Evolutionary conservation across 2,888 invertebrate species (phyloP), one percentile per base, ranked within the genome.

Genomic region (Microctonus hyperodae): DNA sequence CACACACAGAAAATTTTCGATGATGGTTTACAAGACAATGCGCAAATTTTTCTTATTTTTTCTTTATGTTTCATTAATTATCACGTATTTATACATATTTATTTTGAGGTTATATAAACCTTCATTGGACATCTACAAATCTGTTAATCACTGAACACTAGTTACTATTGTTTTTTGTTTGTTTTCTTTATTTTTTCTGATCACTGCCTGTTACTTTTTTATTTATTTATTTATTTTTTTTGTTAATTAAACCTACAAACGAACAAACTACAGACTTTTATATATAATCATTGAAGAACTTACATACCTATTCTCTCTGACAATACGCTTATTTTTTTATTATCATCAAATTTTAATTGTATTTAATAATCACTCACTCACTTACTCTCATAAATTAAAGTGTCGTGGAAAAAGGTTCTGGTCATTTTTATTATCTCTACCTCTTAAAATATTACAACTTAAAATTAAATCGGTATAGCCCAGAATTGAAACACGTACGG

Each of bases 391-490:
- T 65, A 35, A 77, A 80, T 79, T 77, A 79, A 79, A 79, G 69
- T 75, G 74, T 75, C 72, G 70, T 79, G 78, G 78, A 81, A 78
- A 78, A 78, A 81, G 79, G 77, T 81, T 79, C 76, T 82, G 76
- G 78, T 81, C 78, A 78, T 74, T 75, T 81, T 82, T 83, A 82
- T 83, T 72, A 74, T 79, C 79, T 75, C 81, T 83, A 83, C 75
- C 77, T 79, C 78, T 81, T 80, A 79, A 76, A 76, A 77, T 76
- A 81, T 77, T 81, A 83, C 83, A 83, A 80, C 79, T 83, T 81
- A 80, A 79, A 79, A 74, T 76, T 76, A 78, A 71, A 74, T 69
- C 73, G 57, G 75, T 74, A 68, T 73, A 79, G 74, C 75, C 81
- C 79, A 81, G 67, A 71, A 76, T 78, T 78, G 50, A 51, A 40